Evolutionary conservation across 2,888 invertebrate species (phyloP).

Genomic region (Philereme transversata): DNA sequence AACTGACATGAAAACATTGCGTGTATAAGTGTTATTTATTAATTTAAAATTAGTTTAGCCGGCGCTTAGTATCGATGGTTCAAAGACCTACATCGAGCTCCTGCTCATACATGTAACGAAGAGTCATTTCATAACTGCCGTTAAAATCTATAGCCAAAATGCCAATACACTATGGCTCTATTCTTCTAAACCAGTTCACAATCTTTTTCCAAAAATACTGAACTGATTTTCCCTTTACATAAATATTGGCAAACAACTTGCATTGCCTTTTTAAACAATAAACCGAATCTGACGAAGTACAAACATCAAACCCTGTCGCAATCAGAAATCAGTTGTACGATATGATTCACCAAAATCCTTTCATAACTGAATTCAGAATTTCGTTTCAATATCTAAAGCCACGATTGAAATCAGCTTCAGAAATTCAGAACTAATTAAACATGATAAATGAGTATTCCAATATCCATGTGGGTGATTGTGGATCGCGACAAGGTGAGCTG

Average conservation of each 20-base stretch:
- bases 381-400: neutral
- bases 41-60: slow-evolving; percentile 18
- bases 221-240: no score
- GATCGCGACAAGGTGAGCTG: slow-evolving; percentile 8
- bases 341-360: neutral
- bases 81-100: slow-evolving; percentile 14
- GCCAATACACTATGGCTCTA: no score
- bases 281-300: neutral
- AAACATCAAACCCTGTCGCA: neutral
- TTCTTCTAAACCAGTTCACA: no score
- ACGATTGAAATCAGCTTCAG: slow-evolving; percentile 4
- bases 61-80: slow-evolving; percentile 10
- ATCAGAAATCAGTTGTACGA: slow-evolving; percentile 3
- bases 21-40: slow-evolving; percentile 24
- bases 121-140: neutral
- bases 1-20: slow-evolving; percentile 23
- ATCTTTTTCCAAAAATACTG: no score
- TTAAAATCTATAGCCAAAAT: neutral
- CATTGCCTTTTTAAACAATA: no score
- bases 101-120: neutral
- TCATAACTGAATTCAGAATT: neutral
- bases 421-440: slow-evolving; percentile 10
- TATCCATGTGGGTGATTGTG: slow-evolving; percentile 10
- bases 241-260: no score
- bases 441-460: slow-evolving; percentile 5